Percentiles rank a stretch among this genome's conserved stretches.
phyloP scores from a whole-genome alignment of 2,888 invertebrate species.

The Corythucha ciliata region DNA sequence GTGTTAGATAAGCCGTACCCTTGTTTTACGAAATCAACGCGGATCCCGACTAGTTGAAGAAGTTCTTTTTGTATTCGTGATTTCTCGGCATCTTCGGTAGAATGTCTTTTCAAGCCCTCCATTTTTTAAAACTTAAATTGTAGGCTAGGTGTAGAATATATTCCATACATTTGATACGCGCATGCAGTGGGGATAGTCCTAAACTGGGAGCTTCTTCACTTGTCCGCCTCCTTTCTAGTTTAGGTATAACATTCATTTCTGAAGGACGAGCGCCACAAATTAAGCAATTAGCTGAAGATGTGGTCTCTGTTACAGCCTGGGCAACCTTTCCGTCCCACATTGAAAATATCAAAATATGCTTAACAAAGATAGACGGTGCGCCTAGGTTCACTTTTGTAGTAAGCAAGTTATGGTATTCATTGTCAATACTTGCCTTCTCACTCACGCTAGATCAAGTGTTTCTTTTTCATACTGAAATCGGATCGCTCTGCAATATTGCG shows the following conservation, averaged over 20 bases:
- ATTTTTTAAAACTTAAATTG: background rate
- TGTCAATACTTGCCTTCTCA: no score
- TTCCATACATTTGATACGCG: background rate
- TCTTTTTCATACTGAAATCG: background rate
- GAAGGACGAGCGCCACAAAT: slow-evolving; percentile 11
- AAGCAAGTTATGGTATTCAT: no score
- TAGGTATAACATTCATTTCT: slow-evolving; percentile 17
- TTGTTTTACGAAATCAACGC: background rate
- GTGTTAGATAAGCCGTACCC: background rate
- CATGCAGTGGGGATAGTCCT: background rate
- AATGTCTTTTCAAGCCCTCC: background rate
- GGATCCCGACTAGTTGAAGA: background rate
- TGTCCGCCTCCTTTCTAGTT: no score
- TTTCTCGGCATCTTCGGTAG: background rate
- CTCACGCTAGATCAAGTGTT: slow-evolving; percentile 2
- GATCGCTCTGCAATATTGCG: no score
- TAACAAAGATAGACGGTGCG: no score
- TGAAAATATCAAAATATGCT: no score
- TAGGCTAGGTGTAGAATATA: background rate
- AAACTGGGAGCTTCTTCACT: background rate
- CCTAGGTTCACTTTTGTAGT: no score
- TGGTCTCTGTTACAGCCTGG: slow-evolving; percentile 21
- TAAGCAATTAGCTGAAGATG: slow-evolving; percentile 14
- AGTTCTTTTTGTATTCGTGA: background rate
- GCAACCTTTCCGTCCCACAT: slow-evolving; percentile 24